Conservation (phyloP, 1,140 invertebrate genomes). For the Xylocopa sonorina region DNA sequence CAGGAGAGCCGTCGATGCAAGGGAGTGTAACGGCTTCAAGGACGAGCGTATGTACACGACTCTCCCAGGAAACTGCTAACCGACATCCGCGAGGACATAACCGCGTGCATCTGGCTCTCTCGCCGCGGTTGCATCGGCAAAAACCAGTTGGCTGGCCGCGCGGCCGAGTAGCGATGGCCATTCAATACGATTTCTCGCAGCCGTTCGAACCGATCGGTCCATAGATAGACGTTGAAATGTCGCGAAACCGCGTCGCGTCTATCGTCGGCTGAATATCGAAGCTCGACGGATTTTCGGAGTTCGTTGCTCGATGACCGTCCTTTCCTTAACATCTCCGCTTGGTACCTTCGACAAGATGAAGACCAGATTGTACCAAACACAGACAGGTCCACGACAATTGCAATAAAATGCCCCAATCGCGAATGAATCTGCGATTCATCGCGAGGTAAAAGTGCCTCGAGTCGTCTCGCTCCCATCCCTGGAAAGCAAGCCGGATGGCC, state of each 20-base stretch:
- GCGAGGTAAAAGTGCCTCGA: not conserved
- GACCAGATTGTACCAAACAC: too few relatives aligned
- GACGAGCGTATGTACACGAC: slow-evolving; percentile 66
- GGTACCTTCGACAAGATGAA: too few relatives aligned
- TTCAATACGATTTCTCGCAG: slow-evolving; percentile 49
- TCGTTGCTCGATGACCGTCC: too few relatives aligned
- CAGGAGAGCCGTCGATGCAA: slow-evolving; percentile 62
- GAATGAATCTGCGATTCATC: not conserved
- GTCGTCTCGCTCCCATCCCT: slow-evolving; percentile 9
- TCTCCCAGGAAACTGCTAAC: slow-evolving; percentile 78
- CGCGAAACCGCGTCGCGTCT: not conserved
- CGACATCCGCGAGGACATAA: slow-evolving; percentile 71
- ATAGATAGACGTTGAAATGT: not conserved
- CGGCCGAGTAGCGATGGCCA: slow-evolving; percentile 45
- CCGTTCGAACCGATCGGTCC: slow-evolving; percentile 26
- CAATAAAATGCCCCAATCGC: too few relatives aligned
- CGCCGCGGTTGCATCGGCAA: slow-evolving; percentile 60
- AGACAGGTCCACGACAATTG: too few relatives aligned
- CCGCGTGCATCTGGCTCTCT: slow-evolving; percentile 62
- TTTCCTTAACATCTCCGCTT: too few relatives aligned
- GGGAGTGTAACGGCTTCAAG: slow-evolving; percentile 75
- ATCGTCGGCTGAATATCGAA: not conserved
- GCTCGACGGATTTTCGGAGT: too few relatives aligned
- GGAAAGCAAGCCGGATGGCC: not conserved
- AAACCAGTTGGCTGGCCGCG: slow-evolving; percentile 62